These are phyloP conservation scores for Hypolimnas misippus DNA, from an alignment of 2,888 invertebrate genomes.

Conservation along the genomic window DNA sequence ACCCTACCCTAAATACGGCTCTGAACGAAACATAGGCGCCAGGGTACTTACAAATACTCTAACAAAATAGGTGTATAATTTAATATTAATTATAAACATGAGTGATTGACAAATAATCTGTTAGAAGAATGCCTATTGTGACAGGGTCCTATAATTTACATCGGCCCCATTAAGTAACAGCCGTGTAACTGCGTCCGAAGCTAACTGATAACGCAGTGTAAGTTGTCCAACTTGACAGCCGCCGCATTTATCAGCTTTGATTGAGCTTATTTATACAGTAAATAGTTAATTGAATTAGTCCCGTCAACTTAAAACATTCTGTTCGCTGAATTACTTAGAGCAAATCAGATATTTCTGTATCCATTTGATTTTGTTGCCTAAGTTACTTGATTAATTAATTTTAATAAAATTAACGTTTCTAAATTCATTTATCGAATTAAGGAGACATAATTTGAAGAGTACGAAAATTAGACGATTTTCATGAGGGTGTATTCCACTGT, in stretches of 20 bases:
- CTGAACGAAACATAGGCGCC: no score
- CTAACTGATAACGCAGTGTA: conserved; percentile 28
- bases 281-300: conserved; percentile 16
- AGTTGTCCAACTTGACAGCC: conserved; percentile 24
- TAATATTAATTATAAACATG: conserved; percentile 8
- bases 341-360: neutral
- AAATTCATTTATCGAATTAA: neutral
- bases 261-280: conserved; percentile 25
- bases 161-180: conserved; percentile 38
- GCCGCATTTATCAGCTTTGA: conserved; percentile 25
- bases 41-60: neutral
- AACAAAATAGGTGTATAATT: conserved; percentile 1
- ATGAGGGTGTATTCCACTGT: no score
- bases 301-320: conserved; percentile 16
- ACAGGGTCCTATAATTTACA: conserved; percentile 43
- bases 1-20: no score
- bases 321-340: conserved; percentile 1
- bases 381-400: neutral
- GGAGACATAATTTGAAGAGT: no score
- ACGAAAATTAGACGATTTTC: no score
- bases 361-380: neutral
- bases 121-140: conserved; percentile 49
- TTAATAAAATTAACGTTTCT: no score
- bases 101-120: conserved; percentile 19
- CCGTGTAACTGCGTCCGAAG: conserved; percentile 33